phyloP scores from a whole-genome alignment of 2,113 vertebrate species.

The Phyllostomus hastatus region DNA sequence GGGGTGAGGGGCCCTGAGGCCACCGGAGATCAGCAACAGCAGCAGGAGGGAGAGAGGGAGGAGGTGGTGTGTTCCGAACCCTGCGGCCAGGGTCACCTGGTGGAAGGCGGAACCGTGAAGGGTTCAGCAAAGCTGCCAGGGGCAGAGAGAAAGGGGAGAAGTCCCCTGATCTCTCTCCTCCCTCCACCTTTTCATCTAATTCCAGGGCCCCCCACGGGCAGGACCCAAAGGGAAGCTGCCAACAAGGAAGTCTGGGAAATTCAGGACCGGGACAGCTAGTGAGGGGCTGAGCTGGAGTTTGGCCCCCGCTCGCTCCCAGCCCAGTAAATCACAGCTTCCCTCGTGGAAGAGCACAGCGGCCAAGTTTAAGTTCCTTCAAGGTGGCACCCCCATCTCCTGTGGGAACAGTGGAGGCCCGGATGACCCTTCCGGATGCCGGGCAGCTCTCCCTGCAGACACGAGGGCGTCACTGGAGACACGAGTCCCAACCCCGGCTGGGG shows the following conservation, averaged over 20 bases:
- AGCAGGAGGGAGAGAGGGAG: not conserved
- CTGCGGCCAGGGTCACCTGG: not conserved
- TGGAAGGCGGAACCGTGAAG: not conserved
- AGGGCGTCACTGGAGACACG: too few relatives aligned
- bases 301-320: not conserved
- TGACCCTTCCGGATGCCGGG: not conserved
- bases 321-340: not conserved
- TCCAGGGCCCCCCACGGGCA: not conserved
- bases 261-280: not conserved
- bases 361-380: not conserved
- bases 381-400: fast-evolving
- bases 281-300: not conserved
- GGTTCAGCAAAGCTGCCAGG: not conserved
- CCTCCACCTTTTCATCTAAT: not conserved
- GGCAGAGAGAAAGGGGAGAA: too few relatives aligned
- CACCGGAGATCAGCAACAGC: fast-evolving
- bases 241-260: not conserved
- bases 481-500: not conserved
- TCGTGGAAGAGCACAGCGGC: not conserved
- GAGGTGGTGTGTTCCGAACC: not conserved
- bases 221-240: not conserved
- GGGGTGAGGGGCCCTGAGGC: not conserved
- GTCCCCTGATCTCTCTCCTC: not conserved
- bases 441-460: not conserved
- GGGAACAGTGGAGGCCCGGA: not conserved